Conservation (phyloP, 2,888 invertebrate genomes). For the Heteropelma amictum region DNA sequence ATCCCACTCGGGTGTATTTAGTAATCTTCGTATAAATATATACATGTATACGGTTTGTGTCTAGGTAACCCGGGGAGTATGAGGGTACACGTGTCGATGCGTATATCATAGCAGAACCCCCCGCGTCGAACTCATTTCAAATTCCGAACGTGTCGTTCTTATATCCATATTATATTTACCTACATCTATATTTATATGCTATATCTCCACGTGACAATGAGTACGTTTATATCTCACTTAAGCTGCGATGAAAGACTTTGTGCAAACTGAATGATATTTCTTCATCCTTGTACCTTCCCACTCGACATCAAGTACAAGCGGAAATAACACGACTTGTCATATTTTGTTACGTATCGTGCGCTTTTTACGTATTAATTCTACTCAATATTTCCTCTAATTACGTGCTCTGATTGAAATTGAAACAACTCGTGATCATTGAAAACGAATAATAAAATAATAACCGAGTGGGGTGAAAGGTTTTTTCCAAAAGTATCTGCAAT, state of each 20-base stretch:
- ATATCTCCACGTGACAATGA: background rate
- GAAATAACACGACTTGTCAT: no score
- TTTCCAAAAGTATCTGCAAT: no score
- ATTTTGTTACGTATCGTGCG: no score
- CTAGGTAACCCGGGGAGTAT: slow-evolving; percentile 25
- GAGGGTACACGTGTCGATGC: slow-evolving; percentile 64
- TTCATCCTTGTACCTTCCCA: background rate
- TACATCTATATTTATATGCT: background rate
- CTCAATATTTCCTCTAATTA: no score
- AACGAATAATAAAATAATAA: no score
- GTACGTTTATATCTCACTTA: background rate
- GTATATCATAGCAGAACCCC: slow-evolving; percentile 61
- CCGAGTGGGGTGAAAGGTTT: no score
- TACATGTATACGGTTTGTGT: background rate
- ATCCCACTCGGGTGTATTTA: slow-evolving; percentile 45
- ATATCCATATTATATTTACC: slow-evolving; percentile 14
- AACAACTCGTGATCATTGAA: no score
- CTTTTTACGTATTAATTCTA: background rate
- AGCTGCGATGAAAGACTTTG: slow-evolving; percentile 57
- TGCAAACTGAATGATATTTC: no score
- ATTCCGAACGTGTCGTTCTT: slow-evolving; percentile 57
- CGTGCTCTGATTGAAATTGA: no score
- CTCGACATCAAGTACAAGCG: no score
- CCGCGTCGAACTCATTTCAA: slow-evolving; percentile 59
- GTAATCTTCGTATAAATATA: background rate